Conservation (phyloP, 2,888 invertebrate genomes). For the Rhagophthalmus giganteus region DNA sequence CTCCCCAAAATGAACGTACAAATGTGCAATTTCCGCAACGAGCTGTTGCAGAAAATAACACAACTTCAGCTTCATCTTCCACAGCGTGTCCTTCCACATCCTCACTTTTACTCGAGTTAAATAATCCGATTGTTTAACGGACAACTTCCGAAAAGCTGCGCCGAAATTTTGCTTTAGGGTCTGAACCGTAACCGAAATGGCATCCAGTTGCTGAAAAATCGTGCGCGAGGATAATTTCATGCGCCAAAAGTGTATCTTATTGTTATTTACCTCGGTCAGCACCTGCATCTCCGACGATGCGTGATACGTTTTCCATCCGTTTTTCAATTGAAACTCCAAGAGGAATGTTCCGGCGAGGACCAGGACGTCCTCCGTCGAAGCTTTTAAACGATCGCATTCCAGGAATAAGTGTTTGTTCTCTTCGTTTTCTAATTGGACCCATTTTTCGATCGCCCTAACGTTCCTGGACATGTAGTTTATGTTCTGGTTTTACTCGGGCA, state of each 20-base stretch:
- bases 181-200: slow-evolving; percentile 60
- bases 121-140: slow-evolving; percentile 52
- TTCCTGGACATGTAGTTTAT: slow-evolving; percentile 55
- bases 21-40: slow-evolving; percentile 60
- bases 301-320: slow-evolving; percentile 34
- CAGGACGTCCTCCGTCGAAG: slow-evolving; percentile 51
- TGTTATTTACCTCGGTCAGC: slow-evolving; percentile 14
- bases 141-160: slow-evolving; percentile 58
- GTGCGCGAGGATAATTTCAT: too few species aligned
- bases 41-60: slow-evolving; percentile 60
- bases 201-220: slow-evolving; percentile 62
- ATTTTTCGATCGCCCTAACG: slow-evolving; percentile 54
- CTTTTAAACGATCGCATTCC: slow-evolving; percentile 59
- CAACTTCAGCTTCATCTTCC: slow-evolving; percentile 61
- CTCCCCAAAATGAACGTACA: slow-evolving; percentile 63
- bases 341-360: slow-evolving; percentile 54
- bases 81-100: slow-evolving; percentile 59
- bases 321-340: slow-evolving; percentile 56
- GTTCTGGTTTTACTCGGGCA: too few species aligned
- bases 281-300: slow-evolving; percentile 12
- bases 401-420: slow-evolving; percentile 59
- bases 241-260: too few species aligned
- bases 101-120: slow-evolving; percentile 56
- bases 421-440: slow-evolving; percentile 61
- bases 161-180: slow-evolving; percentile 60